A percentile compares a stretch with the other conserved stretches of the same genome.
Conservation (phyloP, 2,113 vertebrate species). For the Eclectus roratus region DNA sequence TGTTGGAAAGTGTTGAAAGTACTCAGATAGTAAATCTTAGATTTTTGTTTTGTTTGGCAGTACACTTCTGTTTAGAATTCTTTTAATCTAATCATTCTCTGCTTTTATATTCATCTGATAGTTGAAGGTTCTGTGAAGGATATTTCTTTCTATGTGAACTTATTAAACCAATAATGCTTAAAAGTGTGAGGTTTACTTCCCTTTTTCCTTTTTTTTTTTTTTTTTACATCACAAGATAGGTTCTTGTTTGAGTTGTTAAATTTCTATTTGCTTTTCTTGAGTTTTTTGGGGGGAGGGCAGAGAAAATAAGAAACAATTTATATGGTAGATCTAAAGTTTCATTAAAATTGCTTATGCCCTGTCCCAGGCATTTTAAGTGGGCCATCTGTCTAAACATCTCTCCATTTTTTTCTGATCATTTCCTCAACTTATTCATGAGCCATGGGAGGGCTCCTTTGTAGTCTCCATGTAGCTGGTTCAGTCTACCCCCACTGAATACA, state of each 20-base stretch:
- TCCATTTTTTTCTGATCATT: slow-evolving; percentile 98
- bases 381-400: slow-evolving; percentile 99
- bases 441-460: slow-evolving; percentile 99
- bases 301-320: slow-evolving; percentile 88
- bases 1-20: slow-evolving; percentile 76
- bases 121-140: slow-evolving; percentile 74
- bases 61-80: slow-evolving; percentile 85
- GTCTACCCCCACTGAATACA: slow-evolving; percentile 94
- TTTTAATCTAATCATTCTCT: slow-evolving; percentile 85
- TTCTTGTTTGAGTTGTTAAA: slow-evolving; percentile 82
- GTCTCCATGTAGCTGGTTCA: slow-evolving; percentile 88
- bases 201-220: slow-evolving; percentile 34
- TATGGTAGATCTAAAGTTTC: slow-evolving; percentile 96
- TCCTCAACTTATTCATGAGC: slow-evolving; percentile 99
- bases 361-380: slow-evolving; percentile 97
- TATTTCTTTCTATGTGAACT: slow-evolving; percentile 81
- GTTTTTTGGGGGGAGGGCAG: slow-evolving; percentile 62
- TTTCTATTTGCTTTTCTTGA: slow-evolving; percentile 83
- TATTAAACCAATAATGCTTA: slow-evolving; percentile 73
- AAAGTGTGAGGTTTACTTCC: slow-evolving; percentile 33
- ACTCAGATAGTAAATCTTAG: slow-evolving; percentile 72
- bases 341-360: slow-evolving; percentile 92
- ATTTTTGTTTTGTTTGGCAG: slow-evolving; percentile 89
- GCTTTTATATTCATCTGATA: slow-evolving; percentile 81
- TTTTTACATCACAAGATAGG: slow-evolving; percentile 69